Percentiles rank a stretch among this genome's conserved stretches.
Evolutionary conservation across 2,113 vertebrate species (phyloP).

Genomic region (Cyanoliseus patagonus): DNA sequence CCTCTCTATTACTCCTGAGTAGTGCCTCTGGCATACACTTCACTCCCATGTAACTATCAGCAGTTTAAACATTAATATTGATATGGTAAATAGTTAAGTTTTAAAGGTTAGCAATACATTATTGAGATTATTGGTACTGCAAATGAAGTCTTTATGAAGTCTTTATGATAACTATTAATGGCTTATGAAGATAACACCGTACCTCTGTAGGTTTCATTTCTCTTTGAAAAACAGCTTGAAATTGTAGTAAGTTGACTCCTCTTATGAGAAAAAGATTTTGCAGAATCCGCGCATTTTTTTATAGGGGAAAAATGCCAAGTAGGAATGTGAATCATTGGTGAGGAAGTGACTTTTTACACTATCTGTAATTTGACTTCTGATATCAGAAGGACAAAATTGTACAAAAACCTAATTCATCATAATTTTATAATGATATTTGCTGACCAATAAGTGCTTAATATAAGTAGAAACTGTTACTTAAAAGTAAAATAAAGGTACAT

Average conservation of each 20-base stretch:
- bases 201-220: neutral
- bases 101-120: neutral
- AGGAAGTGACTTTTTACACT: neutral
- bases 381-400: neutral
- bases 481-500: neutral
- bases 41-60: neutral
- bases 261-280: neutral
- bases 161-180: neutral
- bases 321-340: neutral
- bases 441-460: neutral
- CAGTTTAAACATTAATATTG: neutral
- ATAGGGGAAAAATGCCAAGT: neutral
- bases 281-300: neutral
- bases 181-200: neutral
- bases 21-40: neutral
- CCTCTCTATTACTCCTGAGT: neutral
- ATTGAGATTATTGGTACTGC: neutral
- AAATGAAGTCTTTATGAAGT: neutral
- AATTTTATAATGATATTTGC: neutral
- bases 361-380: neutral
- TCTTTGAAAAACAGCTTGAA: neutral
- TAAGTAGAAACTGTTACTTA: neutral
- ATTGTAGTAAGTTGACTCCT: neutral
- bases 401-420: neutral
- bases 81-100: neutral